Base-by-base conservation (phyloP, 2,113 vertebrate genomes). In the Engraulis encrasicolus region DNA sequence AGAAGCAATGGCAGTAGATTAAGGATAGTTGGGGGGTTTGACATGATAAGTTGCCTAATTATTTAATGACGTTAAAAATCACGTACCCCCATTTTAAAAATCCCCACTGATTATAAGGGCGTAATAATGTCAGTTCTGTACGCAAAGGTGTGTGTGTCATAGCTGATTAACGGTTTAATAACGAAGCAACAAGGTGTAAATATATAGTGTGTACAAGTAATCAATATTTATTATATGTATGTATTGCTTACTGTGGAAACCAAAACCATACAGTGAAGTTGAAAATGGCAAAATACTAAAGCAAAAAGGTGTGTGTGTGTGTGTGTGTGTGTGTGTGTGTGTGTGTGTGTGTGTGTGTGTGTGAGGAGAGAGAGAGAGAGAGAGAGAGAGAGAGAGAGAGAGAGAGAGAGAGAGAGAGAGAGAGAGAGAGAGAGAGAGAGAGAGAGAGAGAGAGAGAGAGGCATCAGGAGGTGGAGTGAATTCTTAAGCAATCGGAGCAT, bases 261-360 rank as follows among this genome's bases (percentile, higher is more conserved):
- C n/a, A n/a, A n/a, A n/a, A n/a, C n/a, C n/a, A n/a, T n/a, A n/a
- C n/a, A n/a, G n/a, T n/a, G n/a, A n/a, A n/a, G n/a, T n/a, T n/a
- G n/a, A n/a, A n/a, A n/a, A n/a, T n/a, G n/a, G n/a, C n/a, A 58
- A n/a, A 58, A n/a, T 58, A n/a, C n/a, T 58, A 58, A 5, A 58
- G 19, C 7, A 2, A 58, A 31, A 19, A n/a, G 54, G 15, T 66
- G 9, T 27, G 23, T 2, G 23, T 31, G 27, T 66, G 23, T 58
- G 54, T 58, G 15, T 66, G 9, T 27, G 23, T 2, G 23, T 31
- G 27, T 66, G 23, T 66, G 23, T 66, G 23, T 74, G 27, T 34
- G 27, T 17, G 66, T 74, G 66, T 71, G 66, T 74, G 66, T 74
- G 66, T 27, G 58, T 61, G 58, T 61, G 58, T 61, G 58, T 27